Evolutionary conservation across 2,113 vertebrate genomes (phyloP), one percentile per base, ranked within the genome.

Genomic region (Dendrocopos noguchii): DNA sequence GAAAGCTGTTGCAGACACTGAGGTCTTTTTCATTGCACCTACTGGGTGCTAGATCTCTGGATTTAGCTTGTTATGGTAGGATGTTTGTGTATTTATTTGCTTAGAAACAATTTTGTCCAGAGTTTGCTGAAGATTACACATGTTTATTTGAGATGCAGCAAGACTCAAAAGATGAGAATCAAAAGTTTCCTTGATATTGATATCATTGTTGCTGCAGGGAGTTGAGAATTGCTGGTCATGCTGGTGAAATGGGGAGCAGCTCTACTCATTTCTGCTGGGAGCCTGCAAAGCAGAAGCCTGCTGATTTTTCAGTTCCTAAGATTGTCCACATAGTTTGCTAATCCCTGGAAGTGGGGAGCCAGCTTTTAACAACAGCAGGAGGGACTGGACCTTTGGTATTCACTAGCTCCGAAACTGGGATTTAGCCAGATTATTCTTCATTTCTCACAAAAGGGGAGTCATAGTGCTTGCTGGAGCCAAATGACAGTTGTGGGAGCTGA

Each of bases 351-450:
- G 67, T 80, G 75, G 91, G 66, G 52, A 96, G 81, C 64, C 84
- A 91, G 87, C 52, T 93, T 96, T 96, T 88, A 91, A 75, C 47
- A 95, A 82, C 94, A 97, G 89, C 91, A 90, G 94, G 90, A 94
- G 90, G 93, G 92, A 91, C 64, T 61, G 80, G 75, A 94, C 87
- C 71, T 95, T 94, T 94, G 76, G 88, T 92, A 90, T 94, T 84
- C 50, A 16, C 79, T 93, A 79, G 86, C 66, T 95, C 87, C 90
- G 56, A 86, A 94, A 65, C 77, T 94, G 94, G 92, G 88, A 81
- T 92, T 86, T 95, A 92, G 94, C 90, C 96, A 96, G 88, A 91
- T 95, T 96, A 94, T 96, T 95, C 90, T 96, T 97, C 88, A 77
- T 92, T 92, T 94, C 91, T 95, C 81, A 94, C 94, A 96, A 77